A percentile compares a stretch with the other conserved stretches of the same genome.
Evolutionary conservation across 2,888 invertebrate species (phyloP).

Genomic region (Vandiemenella viatica): DNA sequence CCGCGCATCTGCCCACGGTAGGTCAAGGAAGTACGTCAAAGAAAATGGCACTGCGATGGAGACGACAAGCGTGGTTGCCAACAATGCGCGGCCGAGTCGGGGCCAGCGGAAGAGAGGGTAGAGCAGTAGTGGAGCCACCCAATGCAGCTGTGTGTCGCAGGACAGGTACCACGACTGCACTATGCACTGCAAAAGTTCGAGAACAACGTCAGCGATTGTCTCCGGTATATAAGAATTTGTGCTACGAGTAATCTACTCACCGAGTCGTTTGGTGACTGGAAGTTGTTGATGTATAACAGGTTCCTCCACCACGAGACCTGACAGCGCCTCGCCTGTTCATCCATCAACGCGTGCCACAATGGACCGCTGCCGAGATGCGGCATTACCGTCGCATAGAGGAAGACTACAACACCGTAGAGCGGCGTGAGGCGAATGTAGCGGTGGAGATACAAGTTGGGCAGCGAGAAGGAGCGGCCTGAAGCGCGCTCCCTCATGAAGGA

Average conservation of each 20-base stretch:
- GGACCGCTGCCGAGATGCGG: slow-evolving; percentile 23
- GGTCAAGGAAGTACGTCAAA: slow-evolving; percentile 28
- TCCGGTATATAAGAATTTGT: too few species aligned
- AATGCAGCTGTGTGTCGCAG: slow-evolving; percentile 53
- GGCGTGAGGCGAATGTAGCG: slow-evolving; percentile 22
- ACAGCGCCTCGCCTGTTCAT: slow-evolving; percentile 36
- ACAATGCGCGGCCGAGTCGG: slow-evolving; percentile 27
- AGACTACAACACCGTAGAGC: slow-evolving; percentile 21
- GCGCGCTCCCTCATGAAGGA: slow-evolving; percentile 11
- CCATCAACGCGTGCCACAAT: slow-evolving; percentile 24
- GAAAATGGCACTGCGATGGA: slow-evolving; percentile 36
- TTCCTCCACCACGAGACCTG: slow-evolving; percentile 31
- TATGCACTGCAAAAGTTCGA: slow-evolving; percentile 45
- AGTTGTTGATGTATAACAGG: slow-evolving; percentile 24
- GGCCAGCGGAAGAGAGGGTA: slow-evolving; percentile 10
- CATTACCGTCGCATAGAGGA: slow-evolving; percentile 21
- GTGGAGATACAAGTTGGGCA: slow-evolving; percentile 12
- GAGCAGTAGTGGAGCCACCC: slow-evolving; percentile 35
- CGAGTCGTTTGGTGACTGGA: too few species aligned
- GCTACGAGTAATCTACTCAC: too few species aligned
- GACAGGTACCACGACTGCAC: slow-evolving; percentile 53
- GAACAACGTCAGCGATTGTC: too few species aligned
- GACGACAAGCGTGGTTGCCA: slow-evolving; percentile 26
- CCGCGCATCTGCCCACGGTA: background rate
- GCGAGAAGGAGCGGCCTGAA: slow-evolving; percentile 7